Conservation (phyloP, 92 coral and sea anemone genomes). For the Palythoa caribaeorum region DNA sequence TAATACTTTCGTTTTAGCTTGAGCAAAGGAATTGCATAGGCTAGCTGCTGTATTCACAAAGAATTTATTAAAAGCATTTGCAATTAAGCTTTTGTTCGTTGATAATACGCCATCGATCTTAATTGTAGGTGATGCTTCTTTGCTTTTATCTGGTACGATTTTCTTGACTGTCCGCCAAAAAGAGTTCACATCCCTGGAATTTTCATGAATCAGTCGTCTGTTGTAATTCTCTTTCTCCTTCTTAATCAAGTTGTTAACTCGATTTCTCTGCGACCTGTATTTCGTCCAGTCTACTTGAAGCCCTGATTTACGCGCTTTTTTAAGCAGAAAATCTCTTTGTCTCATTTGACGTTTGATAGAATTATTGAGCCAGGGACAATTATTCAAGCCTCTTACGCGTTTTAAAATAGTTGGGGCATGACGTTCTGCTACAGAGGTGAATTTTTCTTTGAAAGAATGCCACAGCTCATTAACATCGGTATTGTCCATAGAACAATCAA, state of each 20-base stretch:
- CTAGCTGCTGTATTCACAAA: conserved; percentile 26
- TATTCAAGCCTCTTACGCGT: conserved; percentile 49
- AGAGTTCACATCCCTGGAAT: background rate
- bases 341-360: conserved; percentile 45
- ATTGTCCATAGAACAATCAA: background rate
- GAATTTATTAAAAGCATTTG: conserved; percentile 25
- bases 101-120: conserved; percentile 28
- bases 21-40: conserved; percentile 27
- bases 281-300: conserved; percentile 50
- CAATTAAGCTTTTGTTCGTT: conserved; percentile 27
- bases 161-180: conserved; percentile 17
- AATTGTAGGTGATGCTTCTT: conserved; percentile 25
- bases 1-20: conserved; percentile 24
- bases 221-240: background rate
- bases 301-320: conserved; percentile 53
- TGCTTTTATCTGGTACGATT: conserved; percentile 28
- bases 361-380: conserved; percentile 54
- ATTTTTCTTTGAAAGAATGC: conserved; percentile 15
- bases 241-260: conserved; percentile 41
- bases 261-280: conserved; percentile 29
- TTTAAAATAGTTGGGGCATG: conserved; percentile 48
- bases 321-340: conserved; percentile 49
- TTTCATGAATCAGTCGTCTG: conserved; percentile 22
- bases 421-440: conserved; percentile 27
- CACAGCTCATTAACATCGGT: conserved; percentile 37